These are phyloP conservation scores for Scyliorhinus canicula DNA, from an alignment of 2,797 vertebrate genomes.

Conservation along the genomic window DNA sequence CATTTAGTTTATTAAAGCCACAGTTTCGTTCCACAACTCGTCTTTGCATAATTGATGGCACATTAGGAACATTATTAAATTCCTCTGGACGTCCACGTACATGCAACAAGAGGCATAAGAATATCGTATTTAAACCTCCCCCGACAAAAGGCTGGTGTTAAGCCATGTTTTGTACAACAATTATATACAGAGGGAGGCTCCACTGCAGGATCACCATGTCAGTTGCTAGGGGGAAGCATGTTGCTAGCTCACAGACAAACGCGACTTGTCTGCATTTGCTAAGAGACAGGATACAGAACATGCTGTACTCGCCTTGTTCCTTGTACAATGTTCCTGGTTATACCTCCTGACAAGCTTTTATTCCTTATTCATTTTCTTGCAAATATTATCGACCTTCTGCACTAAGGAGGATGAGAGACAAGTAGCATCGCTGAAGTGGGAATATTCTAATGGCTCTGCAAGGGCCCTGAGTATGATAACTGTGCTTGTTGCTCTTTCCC, in stretches of 20 bases:
- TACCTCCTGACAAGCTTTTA: not conserved
- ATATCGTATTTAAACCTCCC: not conserved
- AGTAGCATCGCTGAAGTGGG: not conserved
- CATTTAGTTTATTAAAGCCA: no score
- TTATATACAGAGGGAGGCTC: not conserved
- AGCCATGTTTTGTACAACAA: not conserved
- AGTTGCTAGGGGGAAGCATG: conserved; percentile 1
- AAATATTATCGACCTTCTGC: not conserved
- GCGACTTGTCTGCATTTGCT: not conserved
- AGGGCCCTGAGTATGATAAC: not conserved
- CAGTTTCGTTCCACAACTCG: no score
- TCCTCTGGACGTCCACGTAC: not conserved
- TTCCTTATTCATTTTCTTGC: not conserved
- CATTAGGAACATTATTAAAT: not conserved
- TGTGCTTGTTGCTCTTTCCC: not conserved
- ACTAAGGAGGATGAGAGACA: not conserved
- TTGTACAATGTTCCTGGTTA: not conserved
- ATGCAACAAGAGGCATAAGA: not conserved
- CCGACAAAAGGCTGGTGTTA: not conserved
- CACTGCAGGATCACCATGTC: not conserved
- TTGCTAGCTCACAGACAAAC: conserved; percentile 24
- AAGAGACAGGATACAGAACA: no score
- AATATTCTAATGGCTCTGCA: not conserved
- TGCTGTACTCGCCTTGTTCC: not conserved
- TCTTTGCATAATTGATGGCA: no score